These are phyloP conservation scores for Girardinus metallicus DNA, from an alignment of 2,797 vertebrate genomes.

Conservation along the genomic window DNA sequence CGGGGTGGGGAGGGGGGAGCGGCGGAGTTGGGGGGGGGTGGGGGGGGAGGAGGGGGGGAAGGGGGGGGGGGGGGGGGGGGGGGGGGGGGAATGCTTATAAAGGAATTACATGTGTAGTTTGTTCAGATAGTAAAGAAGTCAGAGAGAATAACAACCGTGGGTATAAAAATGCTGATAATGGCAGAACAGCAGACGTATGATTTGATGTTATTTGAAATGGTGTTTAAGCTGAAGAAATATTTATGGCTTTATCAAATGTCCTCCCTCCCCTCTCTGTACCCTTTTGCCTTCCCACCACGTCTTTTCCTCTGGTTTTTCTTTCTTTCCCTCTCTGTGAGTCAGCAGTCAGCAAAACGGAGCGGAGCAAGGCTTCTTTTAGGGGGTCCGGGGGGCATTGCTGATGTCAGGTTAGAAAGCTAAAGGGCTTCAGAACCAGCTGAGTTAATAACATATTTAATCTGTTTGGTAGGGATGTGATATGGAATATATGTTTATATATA, in stretches of 20 bases:
- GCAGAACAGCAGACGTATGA: conserved; percentile 34
- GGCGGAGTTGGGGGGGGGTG: no score
- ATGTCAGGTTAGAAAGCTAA: conserved; percentile 45
- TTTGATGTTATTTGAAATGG: conserved; percentile 37
- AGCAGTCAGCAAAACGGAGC: conserved; percentile 61
- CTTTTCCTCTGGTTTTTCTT: conserved; percentile 21
- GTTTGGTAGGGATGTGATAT: background rate
- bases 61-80: no score
- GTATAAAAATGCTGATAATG: conserved; percentile 48
- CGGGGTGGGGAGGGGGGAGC: no score
- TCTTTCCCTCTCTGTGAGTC: conserved; percentile 59
- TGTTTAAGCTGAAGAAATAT: conserved; percentile 46
- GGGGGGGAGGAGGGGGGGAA: no score
- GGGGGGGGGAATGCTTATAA: conserved; percentile 25
- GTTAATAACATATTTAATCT: background rate
- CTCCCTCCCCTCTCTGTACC: conserved; percentile 13
- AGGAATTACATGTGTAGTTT: conserved; percentile 67
- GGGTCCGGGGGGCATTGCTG: conserved; percentile 52
- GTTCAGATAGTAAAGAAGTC: conserved; percentile 49
- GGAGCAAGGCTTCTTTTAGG: conserved; percentile 36
- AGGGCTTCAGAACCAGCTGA: background rate
- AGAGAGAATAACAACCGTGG: conserved; percentile 38
- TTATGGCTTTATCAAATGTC: conserved; percentile 50
- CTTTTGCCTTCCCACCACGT: conserved; percentile 28
- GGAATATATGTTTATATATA: background rate